phyloP scores from a whole-genome alignment of 2,888 invertebrate genomes.

The Dynastes tityus region DNA sequence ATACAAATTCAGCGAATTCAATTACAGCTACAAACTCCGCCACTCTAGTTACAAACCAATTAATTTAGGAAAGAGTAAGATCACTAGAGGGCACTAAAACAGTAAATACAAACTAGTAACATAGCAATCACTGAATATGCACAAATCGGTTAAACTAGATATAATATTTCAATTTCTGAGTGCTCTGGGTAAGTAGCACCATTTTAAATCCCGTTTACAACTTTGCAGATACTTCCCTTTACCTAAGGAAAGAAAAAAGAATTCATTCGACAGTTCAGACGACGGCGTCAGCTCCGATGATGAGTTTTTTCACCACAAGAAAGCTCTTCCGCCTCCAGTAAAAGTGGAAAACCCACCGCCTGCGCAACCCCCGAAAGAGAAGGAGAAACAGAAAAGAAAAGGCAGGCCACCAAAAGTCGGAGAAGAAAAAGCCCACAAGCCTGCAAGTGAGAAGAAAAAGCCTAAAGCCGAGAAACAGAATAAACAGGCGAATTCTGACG shows the following conservation, averaged over 20 bases:
- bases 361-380: constrained; percentile 56
- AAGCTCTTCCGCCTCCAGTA: constrained; percentile 59
- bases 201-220: no score
- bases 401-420: constrained; percentile 71
- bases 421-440: constrained; percentile 54
- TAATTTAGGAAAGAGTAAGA: no score
- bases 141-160: no score
- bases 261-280: constrained; percentile 79
- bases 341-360: constrained; percentile 54
- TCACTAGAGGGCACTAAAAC: no score
- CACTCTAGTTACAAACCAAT: no score
- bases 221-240: constrained; percentile 75
- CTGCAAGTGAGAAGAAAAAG: constrained; percentile 65
- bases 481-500: background rate
- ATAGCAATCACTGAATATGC: no score
- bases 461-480: constrained; percentile 53
- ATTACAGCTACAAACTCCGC: no score
- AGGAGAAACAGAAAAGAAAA: constrained; percentile 61
- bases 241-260: constrained; percentile 81
- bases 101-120: no score
- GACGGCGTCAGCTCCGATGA: constrained; percentile 77
- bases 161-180: no score
- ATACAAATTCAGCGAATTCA: no score
- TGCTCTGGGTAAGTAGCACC: no score
- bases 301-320: constrained; percentile 72